phyloP scores from a whole-genome alignment of 2,113 vertebrate species.

The Thamnaconus septentrionalis region DNA sequence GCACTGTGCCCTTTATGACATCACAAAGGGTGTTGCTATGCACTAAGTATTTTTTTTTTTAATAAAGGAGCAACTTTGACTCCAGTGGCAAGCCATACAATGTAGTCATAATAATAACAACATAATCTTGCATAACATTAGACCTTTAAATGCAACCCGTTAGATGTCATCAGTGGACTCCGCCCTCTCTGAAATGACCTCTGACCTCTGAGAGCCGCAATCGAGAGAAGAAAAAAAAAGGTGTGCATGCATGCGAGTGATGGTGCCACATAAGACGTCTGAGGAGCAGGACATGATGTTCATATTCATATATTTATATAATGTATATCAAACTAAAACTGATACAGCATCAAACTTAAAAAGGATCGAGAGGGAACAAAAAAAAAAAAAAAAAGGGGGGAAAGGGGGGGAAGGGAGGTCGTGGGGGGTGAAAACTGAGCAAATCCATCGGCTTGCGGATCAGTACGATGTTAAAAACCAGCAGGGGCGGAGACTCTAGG shows the following conservation, averaged over 20 bases:
- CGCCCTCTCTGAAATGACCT: too few species aligned
- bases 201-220: background rate
- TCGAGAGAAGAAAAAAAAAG: background rate
- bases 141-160: too few species aligned
- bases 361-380: conserved; percentile 55
- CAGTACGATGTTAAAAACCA: conserved; percentile 56
- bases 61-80: too few species aligned
- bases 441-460: conserved; percentile 46
- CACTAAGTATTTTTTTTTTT: too few species aligned
- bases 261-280: conserved; percentile 49
- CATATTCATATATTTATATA: conserved; percentile 79
- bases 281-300: conserved; percentile 69
- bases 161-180: too few species aligned
- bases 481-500: conserved; percentile 6
- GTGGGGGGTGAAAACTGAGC: conserved; percentile 39
- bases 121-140: too few species aligned
- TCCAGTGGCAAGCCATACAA: too few species aligned
- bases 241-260: conserved; percentile 9
- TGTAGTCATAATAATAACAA: too few species aligned
- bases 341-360: conserved; percentile 81
- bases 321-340: conserved; percentile 82
- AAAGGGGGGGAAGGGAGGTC: too few species aligned
- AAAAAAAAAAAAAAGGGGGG: conserved; percentile 16
- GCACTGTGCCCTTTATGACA: too few species aligned
- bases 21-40: too few species aligned